These are phyloP conservation scores for Drosophila mayri DNA, from an alignment of 1,140 invertebrate species.

Conservation along the genomic window DNA sequence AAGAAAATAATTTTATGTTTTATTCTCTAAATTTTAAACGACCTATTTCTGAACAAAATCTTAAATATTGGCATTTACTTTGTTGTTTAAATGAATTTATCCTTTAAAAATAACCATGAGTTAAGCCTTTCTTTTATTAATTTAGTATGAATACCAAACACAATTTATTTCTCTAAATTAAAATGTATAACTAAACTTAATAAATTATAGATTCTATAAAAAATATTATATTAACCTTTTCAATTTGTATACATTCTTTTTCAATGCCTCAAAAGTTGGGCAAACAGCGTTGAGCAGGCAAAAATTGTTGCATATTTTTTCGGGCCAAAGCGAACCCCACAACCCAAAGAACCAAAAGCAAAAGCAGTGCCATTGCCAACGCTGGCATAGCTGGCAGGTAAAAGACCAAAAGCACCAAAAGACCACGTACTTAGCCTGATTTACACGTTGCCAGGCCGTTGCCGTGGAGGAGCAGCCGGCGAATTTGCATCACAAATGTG, in stretches of 20 bases:
- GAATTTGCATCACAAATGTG: conserved; percentile 84
- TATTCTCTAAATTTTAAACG: no score
- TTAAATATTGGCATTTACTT: neutral
- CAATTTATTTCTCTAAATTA: neutral
- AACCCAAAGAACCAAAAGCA: conserved; percentile 3
- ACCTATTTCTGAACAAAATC: no score
- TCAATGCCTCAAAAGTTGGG: conserved; percentile 47
- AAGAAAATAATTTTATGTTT: neutral
- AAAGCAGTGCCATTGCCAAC: conserved; percentile 18
- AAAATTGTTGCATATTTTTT: conserved; percentile 80
- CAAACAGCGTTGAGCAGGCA: conserved; percentile 62
- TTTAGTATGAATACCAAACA: neutral
- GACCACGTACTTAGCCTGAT: conserved; percentile 82
- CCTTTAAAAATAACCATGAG: neutral
- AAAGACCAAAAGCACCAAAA: conserved; percentile 72
- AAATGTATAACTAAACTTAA: neutral
- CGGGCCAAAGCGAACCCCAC: neutral
- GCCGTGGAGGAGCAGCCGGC: conserved; percentile 33
- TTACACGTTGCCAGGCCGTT: conserved; percentile 75
- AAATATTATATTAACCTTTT: no score
- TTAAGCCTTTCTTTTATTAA: neutral
- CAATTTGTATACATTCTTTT: neutral
- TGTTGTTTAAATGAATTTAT: neutral
- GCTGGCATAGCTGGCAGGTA: conserved; percentile 59
- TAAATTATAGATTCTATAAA: neutral